Conservation (phyloP, 2,888 invertebrate species). For the Eupithecia insigniata region DNA sequence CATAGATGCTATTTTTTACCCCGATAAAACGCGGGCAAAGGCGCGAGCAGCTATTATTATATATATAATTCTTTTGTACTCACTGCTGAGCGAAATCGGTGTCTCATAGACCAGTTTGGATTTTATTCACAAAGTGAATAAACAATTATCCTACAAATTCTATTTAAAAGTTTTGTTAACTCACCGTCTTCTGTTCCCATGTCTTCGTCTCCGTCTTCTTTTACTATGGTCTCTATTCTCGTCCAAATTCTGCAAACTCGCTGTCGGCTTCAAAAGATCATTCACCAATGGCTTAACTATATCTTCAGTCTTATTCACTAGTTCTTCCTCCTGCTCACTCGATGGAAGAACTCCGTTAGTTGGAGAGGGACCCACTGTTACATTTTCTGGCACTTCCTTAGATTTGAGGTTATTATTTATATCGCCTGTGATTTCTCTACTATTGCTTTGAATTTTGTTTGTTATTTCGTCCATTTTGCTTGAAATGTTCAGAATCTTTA, state of each 20-base stretch:
- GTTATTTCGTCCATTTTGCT: constrained; percentile 79
- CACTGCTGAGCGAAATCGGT: not conserved
- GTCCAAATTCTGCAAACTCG: constrained; percentile 70
- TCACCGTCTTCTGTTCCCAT: constrained; percentile 77
- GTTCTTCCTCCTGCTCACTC: constrained; percentile 71
- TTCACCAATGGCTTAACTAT: constrained; percentile 58
- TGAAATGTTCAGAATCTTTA: constrained; percentile 70
- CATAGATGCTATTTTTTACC: too few species aligned
- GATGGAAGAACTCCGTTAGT: constrained; percentile 75
- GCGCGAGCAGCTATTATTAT: too few species aligned
- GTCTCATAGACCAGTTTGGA: not conserved
- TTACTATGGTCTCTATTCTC: constrained; percentile 44
- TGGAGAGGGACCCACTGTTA: constrained; percentile 77
- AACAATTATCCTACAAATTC: not conserved
- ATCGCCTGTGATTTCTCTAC: constrained; percentile 81
- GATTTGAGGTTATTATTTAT: constrained; percentile 75
- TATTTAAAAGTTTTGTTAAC: constrained; percentile 26
- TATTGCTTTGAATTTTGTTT: constrained; percentile 83
- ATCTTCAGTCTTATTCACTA: constrained; percentile 63
- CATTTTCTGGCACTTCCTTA: constrained; percentile 75
- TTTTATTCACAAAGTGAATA: too few species aligned
- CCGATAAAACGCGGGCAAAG: too few species aligned
- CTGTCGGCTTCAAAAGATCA: constrained; percentile 71
- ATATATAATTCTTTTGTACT: too few species aligned
- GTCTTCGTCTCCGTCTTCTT: constrained; percentile 67